Base-by-base conservation (phyloP, 2,797 vertebrate genomes). In the Phoebastria nigripes region DNA sequence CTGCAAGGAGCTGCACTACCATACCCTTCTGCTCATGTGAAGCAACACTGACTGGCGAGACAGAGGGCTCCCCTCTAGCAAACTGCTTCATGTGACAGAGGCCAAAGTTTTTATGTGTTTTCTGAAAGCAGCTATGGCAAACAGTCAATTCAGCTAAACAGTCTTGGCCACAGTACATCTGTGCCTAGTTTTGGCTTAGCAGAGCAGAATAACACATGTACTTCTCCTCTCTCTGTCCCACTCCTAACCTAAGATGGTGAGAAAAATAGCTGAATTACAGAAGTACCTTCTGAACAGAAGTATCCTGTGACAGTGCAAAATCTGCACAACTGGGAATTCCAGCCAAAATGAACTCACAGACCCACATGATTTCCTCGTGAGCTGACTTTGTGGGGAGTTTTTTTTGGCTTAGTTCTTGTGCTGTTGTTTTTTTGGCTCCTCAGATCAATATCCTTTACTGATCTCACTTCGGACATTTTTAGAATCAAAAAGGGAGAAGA, bases 231-330 rank as follows among this genome's bases (percentile, higher is more conserved):
- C 22, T 96, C 61, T 91, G 54, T 79, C 84, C 54, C 47, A 28
- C 39, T 92, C 66, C 76, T 69, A 82, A 72, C 51, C 42, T 79
- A 82, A 83, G 62, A 91, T 92, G 78, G 44, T 94, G 89, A 95
- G 87, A 94, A 96, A 96, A 93, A 78, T 12, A 88, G 66, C 65
- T 91, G 85, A 97, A 93, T 94, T 97, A 96, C 90, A 87, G 93
- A 95, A 97, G 92, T 95, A 83, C 51, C 82, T 87, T 92, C 84
- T 86, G 79, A 87, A 90, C 76, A 91, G 79, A 96, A 94, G 79
- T 83, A 89, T 92, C 84, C 89, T 92, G 62, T 93, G 93, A 93
- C 89, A 78, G 51, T 47, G 72, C 72, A 91, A 93, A 93, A 81
- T 93, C 65, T 86, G 65, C 62, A 91, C 35, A 1, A 76, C 79